These are phyloP conservation scores for Campoplex capitator DNA, from an alignment of 2,888 invertebrate genomes.

Conservation along the genomic window DNA sequence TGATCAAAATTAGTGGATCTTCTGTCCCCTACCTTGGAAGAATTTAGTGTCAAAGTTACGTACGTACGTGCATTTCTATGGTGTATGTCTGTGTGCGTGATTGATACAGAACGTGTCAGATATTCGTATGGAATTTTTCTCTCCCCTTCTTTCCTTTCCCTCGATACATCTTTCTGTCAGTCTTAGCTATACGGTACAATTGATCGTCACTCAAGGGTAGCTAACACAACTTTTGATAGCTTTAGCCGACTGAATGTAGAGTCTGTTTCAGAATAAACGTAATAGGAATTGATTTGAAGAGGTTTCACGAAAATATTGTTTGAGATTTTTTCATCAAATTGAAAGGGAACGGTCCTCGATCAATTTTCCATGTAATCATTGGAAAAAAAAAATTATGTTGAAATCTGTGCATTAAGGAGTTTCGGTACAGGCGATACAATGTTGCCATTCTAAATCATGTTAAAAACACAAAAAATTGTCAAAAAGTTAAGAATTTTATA, in stretches of 20 bases:
- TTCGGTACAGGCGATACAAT: too few species aligned
- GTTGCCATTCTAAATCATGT: too few species aligned
- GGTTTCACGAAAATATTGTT: background rate
- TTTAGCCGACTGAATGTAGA: background rate
- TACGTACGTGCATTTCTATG: too few species aligned
- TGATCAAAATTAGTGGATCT: conserved; percentile 1
- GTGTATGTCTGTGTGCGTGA: background rate
- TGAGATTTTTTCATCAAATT: background rate
- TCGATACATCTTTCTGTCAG: background rate
- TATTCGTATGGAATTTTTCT: background rate
- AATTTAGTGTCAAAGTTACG: background rate
- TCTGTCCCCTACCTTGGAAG: background rate
- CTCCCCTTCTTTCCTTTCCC: background rate
- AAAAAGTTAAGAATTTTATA: too few species aligned
- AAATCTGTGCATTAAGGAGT: too few species aligned
- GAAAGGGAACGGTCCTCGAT: background rate
- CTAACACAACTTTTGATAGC: background rate
- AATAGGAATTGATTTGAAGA: background rate
- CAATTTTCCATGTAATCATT: background rate
- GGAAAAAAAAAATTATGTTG: too few species aligned
- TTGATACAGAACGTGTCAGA: conserved; percentile 1
- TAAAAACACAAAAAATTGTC: too few species aligned
- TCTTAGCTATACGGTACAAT: background rate
- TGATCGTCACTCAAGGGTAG: background rate
- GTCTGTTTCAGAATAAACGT: background rate